A percentile compares a stretch with the other conserved stretches of the same genome.
Evolutionary conservation across 2,888 invertebrate genomes (phyloP).

Genomic region (Protula sp.): DNA sequence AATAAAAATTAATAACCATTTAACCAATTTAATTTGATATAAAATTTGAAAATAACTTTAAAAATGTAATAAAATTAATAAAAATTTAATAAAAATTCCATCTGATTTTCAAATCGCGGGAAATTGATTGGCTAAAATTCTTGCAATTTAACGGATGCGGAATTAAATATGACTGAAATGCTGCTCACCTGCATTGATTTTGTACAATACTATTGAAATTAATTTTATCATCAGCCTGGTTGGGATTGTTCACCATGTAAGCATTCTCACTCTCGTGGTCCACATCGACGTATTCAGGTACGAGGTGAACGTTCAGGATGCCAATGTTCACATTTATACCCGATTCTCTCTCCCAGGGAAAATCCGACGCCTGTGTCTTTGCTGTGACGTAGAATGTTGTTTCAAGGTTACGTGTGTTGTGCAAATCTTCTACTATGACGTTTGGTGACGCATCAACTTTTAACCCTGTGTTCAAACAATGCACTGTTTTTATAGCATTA

Average conservation of each 20-base stretch:
- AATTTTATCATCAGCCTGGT: slow-evolving; percentile 27
- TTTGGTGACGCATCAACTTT: slow-evolving; percentile 29
- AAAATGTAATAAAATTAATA: no score
- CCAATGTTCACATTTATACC: slow-evolving; percentile 9
- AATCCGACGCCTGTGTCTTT: slow-evolving; percentile 12
- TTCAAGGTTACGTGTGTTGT: slow-evolving; percentile 32
- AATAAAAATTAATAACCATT: no score
- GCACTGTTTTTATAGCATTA: no score
- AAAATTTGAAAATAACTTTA: no score
- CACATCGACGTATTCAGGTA: slow-evolving; percentile 7
- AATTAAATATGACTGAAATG: no score
- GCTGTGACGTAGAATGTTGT: slow-evolving; percentile 38
- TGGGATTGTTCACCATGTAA: slow-evolving; percentile 15
- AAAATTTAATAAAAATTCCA: no score
- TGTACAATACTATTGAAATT: slow-evolving; percentile 29
- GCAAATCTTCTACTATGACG: slow-evolving; percentile 45
- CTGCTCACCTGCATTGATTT: slow-evolving; percentile 43
- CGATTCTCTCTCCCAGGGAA: slow-evolving; percentile 11
- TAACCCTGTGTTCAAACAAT: no score
- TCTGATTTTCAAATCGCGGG: no score
- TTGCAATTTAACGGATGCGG: no score
- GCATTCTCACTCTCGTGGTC: slow-evolving; percentile 4
- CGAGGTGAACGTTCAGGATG: slow-evolving; percentile 8
- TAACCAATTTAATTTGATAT: no score
- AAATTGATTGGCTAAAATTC: no score